Base-by-base conservation (phyloP, 2,113 vertebrate genomes). In the Oxygymnocypris stewartii region DNA sequence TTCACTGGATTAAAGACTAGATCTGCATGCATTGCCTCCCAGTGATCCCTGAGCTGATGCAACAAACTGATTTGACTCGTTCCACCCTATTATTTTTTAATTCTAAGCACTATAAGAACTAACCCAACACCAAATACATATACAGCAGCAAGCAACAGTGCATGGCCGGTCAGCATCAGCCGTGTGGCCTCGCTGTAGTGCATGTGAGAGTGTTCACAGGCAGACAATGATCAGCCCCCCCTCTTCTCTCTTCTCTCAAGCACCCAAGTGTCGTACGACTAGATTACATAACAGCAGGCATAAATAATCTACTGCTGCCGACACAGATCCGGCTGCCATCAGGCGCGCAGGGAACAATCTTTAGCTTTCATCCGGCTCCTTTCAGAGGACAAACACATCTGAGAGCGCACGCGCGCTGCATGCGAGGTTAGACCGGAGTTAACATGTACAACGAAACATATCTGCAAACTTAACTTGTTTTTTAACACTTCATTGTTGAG, bases 231-330 rank as follows among this genome's bases (percentile, higher is more conserved):
- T 4, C 35, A 4, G 6, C 57, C 78, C 23, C 57, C 78, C 54
- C 2, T n/a, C n/a, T n/a, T n/a, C n/a, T n/a, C n/a, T 77, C 74
- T 54, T 40, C 28, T 61, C 63, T 57, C 69, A 20, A 71, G 49
- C 47, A 85, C 69, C 75, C 75, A 79, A 87, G 82, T 80, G 86
- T 84, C 87, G 80, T 74, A 65, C 78, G 85, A 67, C 79, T 23
- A 76, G 9, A 82, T 88, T 88, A 88, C 84, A 44, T 78, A 88
- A 88, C 57, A 88, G 87, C 73, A 76, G 79, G 84, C 79, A 88
- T 88, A 88, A 85, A 82, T 85, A 65, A 85, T 82, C 76, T 77
- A 82, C 87, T 85, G 57, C 82, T 80, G 65, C 77, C 63, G 67
- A 85, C 44, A 81, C 57, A 80, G 79, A 28, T 28, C 49, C 18